Conservation (phyloP, 1,140 invertebrate species). For the Hormaphis cornu region DNA sequence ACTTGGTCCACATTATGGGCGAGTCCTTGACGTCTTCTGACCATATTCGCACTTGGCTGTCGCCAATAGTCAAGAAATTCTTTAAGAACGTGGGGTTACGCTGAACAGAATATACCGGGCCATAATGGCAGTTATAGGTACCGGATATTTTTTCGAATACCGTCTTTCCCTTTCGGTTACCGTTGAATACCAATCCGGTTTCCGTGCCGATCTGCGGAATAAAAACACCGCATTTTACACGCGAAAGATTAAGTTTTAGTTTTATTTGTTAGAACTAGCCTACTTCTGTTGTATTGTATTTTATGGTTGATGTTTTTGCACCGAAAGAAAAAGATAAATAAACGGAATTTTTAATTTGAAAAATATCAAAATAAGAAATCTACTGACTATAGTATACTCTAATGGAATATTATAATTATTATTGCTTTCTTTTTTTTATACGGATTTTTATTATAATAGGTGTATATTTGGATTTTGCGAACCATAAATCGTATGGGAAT, state of each 20-base stretch:
- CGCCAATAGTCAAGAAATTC: constrained; percentile 56
- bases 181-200: constrained; percentile 45
- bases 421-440: no score
- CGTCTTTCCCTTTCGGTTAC: constrained; percentile 52
- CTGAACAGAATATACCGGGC: constrained; percentile 51
- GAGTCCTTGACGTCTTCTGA: constrained; percentile 55
- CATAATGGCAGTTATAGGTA: constrained; percentile 50
- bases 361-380: no score
- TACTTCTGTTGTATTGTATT: no score
- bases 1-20: constrained; percentile 51
- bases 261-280: no score
- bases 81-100: constrained; percentile 53
- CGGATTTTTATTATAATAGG: no score
- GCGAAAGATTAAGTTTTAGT: no score
- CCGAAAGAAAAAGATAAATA: no score
- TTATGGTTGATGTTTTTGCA: no score
- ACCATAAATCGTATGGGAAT: constrained; percentile 57
- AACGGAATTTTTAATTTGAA: no score
- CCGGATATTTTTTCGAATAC: constrained; percentile 46
- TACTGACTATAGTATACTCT: no score
- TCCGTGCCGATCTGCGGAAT: constrained; percentile 47
- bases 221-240: no score
- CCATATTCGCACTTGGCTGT: constrained; percentile 55
- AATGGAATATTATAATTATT: no score
- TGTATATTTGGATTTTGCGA: neutral